A percentile compares a stretch with the other conserved stretches of the same genome.
These are phyloP conservation scores for Rosalia funebris DNA, from an alignment of 2,888 invertebrate species.

Conservation along the genomic window DNA sequence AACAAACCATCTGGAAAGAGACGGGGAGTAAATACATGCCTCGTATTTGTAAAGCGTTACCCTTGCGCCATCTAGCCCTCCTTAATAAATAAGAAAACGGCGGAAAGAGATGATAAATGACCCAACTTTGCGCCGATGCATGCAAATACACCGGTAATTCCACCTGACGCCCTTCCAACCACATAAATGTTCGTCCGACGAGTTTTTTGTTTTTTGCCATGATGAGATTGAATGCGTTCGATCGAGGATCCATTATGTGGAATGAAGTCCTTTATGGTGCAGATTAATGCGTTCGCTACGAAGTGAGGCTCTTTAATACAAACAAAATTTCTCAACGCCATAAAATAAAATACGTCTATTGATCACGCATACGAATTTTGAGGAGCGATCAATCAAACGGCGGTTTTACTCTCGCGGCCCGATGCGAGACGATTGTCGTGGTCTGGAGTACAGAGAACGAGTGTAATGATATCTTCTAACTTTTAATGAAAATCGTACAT, in stretches of 20 bases:
- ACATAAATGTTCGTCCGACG: background rate
- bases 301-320: constrained; percentile 36
- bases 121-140: background rate
- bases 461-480: too few species aligned
- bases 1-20: too few species aligned
- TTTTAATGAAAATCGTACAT: too few species aligned
- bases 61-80: background rate
- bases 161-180: constrained; percentile 1
- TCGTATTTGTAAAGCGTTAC: too few species aligned
- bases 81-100: background rate
- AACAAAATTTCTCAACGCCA: constrained; percentile 41
- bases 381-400: too few species aligned
- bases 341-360: too few species aligned
- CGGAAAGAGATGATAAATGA: background rate
- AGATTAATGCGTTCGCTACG: constrained; percentile 39
- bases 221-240: constrained; percentile 6
- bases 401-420: too few species aligned
- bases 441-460: too few species aligned
- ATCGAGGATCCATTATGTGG: constrained; percentile 12
- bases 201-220: constrained; percentile 10
- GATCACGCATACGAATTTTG: too few species aligned
- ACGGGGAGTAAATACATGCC: too few species aligned
- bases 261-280: constrained; percentile 18
- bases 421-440: too few species aligned
- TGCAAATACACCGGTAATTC: constrained; percentile 1